Evolutionary conservation across 2,888 invertebrate genomes (phyloP), one percentile per base, ranked within the genome.

Genomic region (Sesia bembeciformis): DNA sequence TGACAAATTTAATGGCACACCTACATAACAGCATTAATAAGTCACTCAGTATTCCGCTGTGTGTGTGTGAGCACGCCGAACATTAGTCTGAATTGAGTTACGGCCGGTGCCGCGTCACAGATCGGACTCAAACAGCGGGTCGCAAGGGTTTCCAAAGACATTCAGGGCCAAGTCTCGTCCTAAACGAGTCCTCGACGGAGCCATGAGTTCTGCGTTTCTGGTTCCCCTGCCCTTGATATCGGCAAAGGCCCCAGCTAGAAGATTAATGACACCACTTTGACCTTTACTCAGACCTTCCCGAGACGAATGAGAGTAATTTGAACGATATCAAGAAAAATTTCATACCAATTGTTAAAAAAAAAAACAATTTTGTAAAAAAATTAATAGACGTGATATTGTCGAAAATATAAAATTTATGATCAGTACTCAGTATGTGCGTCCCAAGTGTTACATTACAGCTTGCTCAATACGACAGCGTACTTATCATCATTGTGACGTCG

Each of bases 31-130:
- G 2, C 23, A 23, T 23, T 23, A 23, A 23, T 23, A 23, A 50
- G 50, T 72, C 73, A 81, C 84, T 86, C 84, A 85, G 84, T 54
- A 53, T 60, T 51, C 60, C 64, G 60, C 61, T 65, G 62, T 58
- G 59, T 51, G 40, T 55, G 52, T 56, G 49, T 63, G 84, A 90
- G 90, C 90, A 90, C 92, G 91, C 87, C 70, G 85, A 90, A 94
- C 93, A 94, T 84, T 94, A 94, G 94, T 94, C 94, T 94, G 94
- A 94, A 94, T 94, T 93, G 93, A 94, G 94, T 94, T 94, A 83
- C 81, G 76, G 75, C 72, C 23, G 4, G 40, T 0, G 70, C 78
- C 74, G 82, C 56, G 84, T 93, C 90, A 93, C 93, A 93, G 81
- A 94, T 94, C 92, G 84, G 65, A 92, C 94, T 94, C 78, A 93